phyloP scores from a whole-genome alignment of 53 echinoderm and acorn worm genomes.

The Apostichopus leukothele region DNA sequence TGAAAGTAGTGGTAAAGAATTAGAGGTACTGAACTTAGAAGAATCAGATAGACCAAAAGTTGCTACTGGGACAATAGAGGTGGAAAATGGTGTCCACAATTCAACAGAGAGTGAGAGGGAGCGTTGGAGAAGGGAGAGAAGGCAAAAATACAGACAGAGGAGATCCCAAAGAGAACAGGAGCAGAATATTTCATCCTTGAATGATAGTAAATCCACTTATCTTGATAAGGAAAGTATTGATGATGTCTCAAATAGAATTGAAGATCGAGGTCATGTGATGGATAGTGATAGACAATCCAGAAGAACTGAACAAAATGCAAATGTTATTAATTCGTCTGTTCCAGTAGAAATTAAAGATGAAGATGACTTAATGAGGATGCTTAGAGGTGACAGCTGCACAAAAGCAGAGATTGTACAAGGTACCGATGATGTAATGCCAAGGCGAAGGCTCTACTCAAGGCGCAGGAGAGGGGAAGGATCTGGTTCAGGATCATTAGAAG shows the following conservation, averaged over 20 bases:
- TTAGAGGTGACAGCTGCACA: constrained; percentile 56
- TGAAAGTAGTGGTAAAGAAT: not conserved
- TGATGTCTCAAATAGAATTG: not conserved
- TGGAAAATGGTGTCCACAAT: not conserved
- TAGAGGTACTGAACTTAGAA: not conserved
- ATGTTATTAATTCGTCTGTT: not conserved
- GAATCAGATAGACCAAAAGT: not conserved
- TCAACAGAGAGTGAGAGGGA: constrained; percentile 3
- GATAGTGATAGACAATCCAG: not conserved
- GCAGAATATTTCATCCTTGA: not conserved
- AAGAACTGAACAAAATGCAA: not conserved
- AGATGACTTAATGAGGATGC: constrained; percentile 76
- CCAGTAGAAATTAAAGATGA: constrained; percentile 59
- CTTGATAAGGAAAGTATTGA: not conserved
- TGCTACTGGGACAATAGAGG: constrained; percentile 3
- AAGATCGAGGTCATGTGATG: not conserved
- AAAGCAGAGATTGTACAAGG: constrained; percentile 40
- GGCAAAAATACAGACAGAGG: constrained; percentile 24
- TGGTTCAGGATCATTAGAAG: constrained; percentile 35
- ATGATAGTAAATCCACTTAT: not conserved
- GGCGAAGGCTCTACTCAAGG: not conserved
- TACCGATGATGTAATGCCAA: constrained; percentile 42
- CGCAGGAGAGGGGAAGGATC: constrained; percentile 24
- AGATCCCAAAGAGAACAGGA: constrained; percentile 8
- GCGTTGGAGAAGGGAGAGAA: constrained; percentile 32